Percentiles rank a stretch among this genome's conserved stretches.
These are phyloP conservation scores for Nomia melanderi DNA, from an alignment of 1,140 invertebrate species.

Conservation along the genomic window DNA sequence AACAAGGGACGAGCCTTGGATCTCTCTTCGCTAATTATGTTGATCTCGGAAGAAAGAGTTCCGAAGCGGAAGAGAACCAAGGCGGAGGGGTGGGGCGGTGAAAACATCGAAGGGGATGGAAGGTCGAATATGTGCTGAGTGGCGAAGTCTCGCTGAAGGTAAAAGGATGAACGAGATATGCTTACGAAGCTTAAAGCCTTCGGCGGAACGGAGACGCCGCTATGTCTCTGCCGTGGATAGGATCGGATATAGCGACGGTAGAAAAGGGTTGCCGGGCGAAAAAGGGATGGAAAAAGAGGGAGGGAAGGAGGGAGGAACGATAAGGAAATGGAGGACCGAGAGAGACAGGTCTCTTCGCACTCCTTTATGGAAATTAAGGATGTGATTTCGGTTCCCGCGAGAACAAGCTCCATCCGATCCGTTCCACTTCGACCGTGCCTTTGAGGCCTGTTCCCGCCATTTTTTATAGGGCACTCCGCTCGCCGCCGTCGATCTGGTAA, in stretches of 20 bases:
- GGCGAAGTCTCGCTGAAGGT: constrained; percentile 52
- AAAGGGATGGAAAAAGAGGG: constrained; percentile 1
- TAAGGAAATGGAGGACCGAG: not conserved
- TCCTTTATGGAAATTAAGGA: constrained; percentile 72
- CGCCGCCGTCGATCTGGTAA: constrained; percentile 24
- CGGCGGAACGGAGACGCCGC: constrained; percentile 45
- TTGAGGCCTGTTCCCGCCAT: constrained; percentile 37
- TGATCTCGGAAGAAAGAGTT: constrained; percentile 15
- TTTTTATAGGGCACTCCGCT: constrained; percentile 36
- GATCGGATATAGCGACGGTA: not conserved
- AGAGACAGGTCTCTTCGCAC: constrained; percentile 29
- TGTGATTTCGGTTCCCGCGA: constrained; percentile 64
- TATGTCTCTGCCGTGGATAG: not conserved
- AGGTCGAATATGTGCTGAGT: constrained; percentile 58
- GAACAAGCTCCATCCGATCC: constrained; percentile 42
- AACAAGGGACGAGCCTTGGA: not conserved
- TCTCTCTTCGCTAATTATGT: constrained; percentile 31
- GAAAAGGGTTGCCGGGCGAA: not conserved
- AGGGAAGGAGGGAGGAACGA: not conserved
- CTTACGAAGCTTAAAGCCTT: constrained; percentile 68
- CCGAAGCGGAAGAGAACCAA: not conserved
- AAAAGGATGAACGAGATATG: constrained; percentile 64
- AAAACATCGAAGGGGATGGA: constrained; percentile 20
- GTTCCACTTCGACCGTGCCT: constrained; percentile 9
- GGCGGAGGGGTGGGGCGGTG: no score